These are phyloP conservation scores for Polyommatus icarus DNA, from an alignment of 2,888 invertebrate genomes.

Conservation along the genomic window DNA sequence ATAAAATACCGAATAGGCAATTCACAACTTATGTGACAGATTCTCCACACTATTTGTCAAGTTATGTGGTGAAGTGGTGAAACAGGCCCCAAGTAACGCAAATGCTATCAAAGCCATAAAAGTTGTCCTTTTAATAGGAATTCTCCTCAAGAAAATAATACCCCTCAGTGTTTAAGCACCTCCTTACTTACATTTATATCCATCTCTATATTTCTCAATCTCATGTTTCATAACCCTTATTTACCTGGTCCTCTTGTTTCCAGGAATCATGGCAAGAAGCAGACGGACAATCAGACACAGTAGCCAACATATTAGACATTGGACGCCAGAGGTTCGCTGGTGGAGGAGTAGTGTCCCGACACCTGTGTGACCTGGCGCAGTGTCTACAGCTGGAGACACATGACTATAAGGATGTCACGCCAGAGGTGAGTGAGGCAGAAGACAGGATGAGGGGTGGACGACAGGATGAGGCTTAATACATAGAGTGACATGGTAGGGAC, in stretches of 20 bases:
- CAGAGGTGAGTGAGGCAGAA: conserved; percentile 66
- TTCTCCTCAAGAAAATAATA: too few species aligned
- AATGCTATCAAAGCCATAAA: too few species aligned
- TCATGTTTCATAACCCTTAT: neutral
- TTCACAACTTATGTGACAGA: too few species aligned
- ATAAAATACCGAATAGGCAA: too few species aligned
- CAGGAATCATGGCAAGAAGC: conserved; percentile 83
- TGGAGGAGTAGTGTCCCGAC: conserved; percentile 80
- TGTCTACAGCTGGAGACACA: conserved; percentile 83
- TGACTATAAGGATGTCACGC: conserved; percentile 84
- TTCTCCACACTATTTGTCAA: too few species aligned
- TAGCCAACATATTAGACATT: conserved; percentile 81
- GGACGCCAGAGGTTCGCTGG: conserved; percentile 76
- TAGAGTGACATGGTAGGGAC: too few species aligned
- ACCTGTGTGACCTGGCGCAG: conserved; percentile 84
- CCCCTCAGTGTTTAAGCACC: too few species aligned
- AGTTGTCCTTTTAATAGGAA: too few species aligned
- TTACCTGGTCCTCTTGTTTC: neutral
- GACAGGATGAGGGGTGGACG: too few species aligned
- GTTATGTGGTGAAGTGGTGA: too few species aligned
- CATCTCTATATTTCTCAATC: neutral
- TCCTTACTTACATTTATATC: neutral
- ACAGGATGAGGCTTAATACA: too few species aligned
- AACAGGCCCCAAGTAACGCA: too few species aligned
- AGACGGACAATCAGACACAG: conserved; percentile 78